Conservation (phyloP, 2,113 vertebrate genomes). For the Mirounga angustirostris region DNA sequence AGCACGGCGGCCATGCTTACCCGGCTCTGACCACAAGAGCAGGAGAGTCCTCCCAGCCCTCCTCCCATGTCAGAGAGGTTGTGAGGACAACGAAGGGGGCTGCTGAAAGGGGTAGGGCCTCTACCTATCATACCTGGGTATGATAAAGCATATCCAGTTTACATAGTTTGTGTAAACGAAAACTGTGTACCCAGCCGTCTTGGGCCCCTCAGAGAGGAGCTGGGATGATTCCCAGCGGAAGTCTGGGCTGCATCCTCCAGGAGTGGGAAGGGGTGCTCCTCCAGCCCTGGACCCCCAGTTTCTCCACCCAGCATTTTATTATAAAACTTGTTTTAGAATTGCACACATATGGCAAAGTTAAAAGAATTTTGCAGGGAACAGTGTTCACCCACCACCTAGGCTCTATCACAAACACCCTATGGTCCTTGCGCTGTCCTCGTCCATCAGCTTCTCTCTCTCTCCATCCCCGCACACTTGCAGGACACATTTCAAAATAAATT, state of each 20-base stretch:
- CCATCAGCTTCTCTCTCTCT: not conserved
- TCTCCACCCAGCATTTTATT: not conserved
- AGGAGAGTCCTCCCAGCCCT: not conserved
- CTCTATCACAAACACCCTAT: fast-evolving
- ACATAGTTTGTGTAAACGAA: not conserved
- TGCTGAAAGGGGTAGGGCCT: not conserved
- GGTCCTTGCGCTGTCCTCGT: fast-evolving
- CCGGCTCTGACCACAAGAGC: not conserved
- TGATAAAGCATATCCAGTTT: not conserved
- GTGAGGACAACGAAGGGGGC: fast-evolving
- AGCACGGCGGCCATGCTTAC: fast-evolving
- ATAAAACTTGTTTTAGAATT: not conserved
- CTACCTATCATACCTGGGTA: no score
- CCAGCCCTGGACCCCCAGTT: no score
- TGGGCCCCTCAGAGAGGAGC: not conserved
- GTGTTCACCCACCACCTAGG: not conserved
- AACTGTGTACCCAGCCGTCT: not conserved
- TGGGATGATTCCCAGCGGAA: not conserved
- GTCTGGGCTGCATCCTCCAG: not conserved
- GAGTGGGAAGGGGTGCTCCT: not conserved
- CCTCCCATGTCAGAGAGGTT: not conserved
- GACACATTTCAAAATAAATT: not conserved
- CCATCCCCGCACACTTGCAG: not conserved
- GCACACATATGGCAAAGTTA: not conserved
- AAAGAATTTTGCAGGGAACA: not conserved